Percentiles rank a stretch among this genome's conserved stretches.
Evolutionary conservation across 2,888 invertebrate genomes (phyloP).

Genomic region (Lasioglossum leucozonium): DNA sequence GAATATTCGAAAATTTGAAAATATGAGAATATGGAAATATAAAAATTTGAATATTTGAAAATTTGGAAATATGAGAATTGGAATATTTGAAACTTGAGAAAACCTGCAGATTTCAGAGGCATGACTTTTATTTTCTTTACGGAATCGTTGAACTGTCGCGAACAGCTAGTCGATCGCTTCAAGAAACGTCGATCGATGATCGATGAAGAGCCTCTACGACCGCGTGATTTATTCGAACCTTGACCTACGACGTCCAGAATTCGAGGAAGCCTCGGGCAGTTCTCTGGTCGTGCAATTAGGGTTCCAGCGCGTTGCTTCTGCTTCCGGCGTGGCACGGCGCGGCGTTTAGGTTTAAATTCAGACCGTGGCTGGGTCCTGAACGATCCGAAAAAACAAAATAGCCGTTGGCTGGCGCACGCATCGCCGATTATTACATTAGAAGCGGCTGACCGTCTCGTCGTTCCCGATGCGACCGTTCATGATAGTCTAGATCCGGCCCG

Average conservation of each 20-base stretch:
- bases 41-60: neutral
- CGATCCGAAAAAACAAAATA: neutral
- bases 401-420: neutral
- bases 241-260: neutral
- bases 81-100: neutral
- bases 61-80: neutral
- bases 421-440: neutral
- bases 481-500: neutral
- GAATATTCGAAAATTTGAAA: neutral
- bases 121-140: no score
- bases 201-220: neutral
- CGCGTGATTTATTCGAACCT: neutral
- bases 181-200: neutral
- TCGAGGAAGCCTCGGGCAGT: neutral
- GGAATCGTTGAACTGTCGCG: neutral
- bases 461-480: neutral
- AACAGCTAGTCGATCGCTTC: neutral
- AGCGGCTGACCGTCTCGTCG: neutral
- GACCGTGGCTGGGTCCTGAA: neutral
- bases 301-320: neutral
- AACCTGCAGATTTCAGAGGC: no score
- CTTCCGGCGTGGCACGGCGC: neutral
- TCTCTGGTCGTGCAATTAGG: neutral
- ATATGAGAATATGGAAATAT: neutral
- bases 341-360: neutral